Percentiles rank a stretch among this genome's conserved stretches.
phyloP scores from a whole-genome alignment of 2,797 vertebrate species.

The Vireo griseus region DNA sequence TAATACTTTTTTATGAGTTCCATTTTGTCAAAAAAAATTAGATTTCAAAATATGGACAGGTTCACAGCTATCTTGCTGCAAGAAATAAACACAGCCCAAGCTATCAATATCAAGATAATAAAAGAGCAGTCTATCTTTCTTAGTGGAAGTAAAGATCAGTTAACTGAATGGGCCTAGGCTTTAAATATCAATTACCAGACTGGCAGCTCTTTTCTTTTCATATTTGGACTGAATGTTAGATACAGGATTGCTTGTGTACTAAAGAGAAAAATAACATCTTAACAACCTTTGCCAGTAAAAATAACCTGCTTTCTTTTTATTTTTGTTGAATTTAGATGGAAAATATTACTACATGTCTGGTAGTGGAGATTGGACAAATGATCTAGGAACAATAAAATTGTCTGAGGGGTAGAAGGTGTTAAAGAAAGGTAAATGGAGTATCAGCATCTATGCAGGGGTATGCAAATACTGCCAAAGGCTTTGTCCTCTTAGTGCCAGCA shows the following conservation, averaged over 20 bases:
- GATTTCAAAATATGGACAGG: not conserved
- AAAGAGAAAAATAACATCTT: not conserved
- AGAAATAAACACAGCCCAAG: not conserved
- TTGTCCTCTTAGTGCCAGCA: not conserved
- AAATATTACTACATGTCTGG: not conserved
- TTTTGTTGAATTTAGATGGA: not conserved
- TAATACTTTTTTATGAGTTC: not conserved
- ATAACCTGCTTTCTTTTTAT: not conserved
- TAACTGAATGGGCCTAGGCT: not conserved
- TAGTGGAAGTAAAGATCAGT: not conserved
- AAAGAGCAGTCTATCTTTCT: not conserved
- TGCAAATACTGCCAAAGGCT: not conserved
- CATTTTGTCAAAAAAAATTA: not conserved
- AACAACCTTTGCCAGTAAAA: not conserved
- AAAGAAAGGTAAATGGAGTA: constrained; percentile 15
- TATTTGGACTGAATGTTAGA: not conserved
- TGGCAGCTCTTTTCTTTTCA: not conserved
- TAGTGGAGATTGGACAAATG: not conserved
- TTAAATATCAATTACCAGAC: not conserved
- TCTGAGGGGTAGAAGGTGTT: constrained; percentile 2
- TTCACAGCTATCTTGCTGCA: not conserved
- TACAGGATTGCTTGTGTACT: not conserved
- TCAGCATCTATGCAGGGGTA: not conserved
- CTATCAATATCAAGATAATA: not conserved
- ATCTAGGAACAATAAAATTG: not conserved